phyloP scores from a whole-genome alignment of 2,888 invertebrate genomes.

The Sabellastarte sp. region DNA sequence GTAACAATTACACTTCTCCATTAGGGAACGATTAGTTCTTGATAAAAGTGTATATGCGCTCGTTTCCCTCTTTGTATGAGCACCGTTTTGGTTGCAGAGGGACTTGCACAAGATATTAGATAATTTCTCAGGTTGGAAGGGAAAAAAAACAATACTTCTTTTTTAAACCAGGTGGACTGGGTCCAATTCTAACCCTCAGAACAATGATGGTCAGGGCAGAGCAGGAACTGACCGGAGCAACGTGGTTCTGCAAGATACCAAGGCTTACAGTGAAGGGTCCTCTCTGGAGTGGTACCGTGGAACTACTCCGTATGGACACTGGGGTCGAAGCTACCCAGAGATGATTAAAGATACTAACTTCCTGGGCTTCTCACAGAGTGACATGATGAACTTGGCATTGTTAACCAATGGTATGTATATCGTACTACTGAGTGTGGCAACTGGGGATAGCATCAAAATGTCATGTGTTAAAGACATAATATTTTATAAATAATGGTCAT shows the following conservation, averaged over 20 bases:
- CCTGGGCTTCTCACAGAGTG: constrained; percentile 40
- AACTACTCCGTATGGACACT: constrained; percentile 43
- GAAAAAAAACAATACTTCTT: too few relatives aligned
- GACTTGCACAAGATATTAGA: too few relatives aligned
- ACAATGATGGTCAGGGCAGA: constrained; percentile 57
- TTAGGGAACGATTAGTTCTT: too few relatives aligned
- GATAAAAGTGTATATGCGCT: too few relatives aligned
- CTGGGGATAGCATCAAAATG: too few relatives aligned
- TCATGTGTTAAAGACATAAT: too few relatives aligned
- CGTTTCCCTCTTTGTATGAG: too few relatives aligned
- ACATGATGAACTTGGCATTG: constrained; percentile 44
- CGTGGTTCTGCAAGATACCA: constrained; percentile 41
- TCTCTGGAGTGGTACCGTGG: constrained; percentile 14
- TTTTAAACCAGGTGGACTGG: constrained; percentile 54
- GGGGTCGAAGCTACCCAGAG: constrained; percentile 51
- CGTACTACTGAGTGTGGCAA: too few relatives aligned
- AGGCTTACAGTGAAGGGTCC: constrained; percentile 43
- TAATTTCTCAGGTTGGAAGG: too few relatives aligned
- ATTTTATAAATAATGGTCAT: too few relatives aligned
- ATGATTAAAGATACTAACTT: constrained; percentile 38
- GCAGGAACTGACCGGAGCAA: constrained; percentile 56
- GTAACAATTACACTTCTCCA: too few relatives aligned
- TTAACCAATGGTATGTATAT: constrained; percentile 38
- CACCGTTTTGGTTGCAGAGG: too few relatives aligned
- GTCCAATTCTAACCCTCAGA: constrained; percentile 54